Base-by-base conservation (phyloP, 2,797 vertebrate species). In the Eospalax fontanierii region DNA sequence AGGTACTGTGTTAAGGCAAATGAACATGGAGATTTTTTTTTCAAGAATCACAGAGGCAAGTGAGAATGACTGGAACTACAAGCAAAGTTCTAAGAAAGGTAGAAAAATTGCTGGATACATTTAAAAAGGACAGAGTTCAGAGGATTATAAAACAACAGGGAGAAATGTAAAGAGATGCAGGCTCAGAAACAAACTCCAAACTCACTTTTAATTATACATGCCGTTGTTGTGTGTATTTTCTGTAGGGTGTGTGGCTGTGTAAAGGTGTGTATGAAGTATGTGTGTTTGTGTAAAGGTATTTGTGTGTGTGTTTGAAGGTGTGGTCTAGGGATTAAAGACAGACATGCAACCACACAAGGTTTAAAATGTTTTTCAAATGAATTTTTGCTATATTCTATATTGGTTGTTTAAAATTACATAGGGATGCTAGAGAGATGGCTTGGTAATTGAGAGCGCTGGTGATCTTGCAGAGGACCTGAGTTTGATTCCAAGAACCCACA, bases 1-100 rank as follows among this genome's bases (percentile, higher is more conserved):
- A 95, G 63, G 57, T 50, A 61, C 43, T 85, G 43, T 85, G 84
- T 88, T 91, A 88, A 93, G n/a, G 28, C 8, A 65, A 84, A 6
- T 86, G 12, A 90, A 68, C 24, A 70, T 9, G 87, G 21, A 33
- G 65, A 70, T 28, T 85, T 66, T 70, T n/a, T 89, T 30, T 87
- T 71, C 30, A 85, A 96, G 50, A 6, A 66, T 80, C 33, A 6
- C 63, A 61, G 28, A 95, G 1, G 18, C 21, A 93, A 19, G 8
- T 68, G 19, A 11, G 78, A 80, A 92, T 54, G 33, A 59, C 38
- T 68, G 50, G 11, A 46, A 7, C 33, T 90, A 4, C 24, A 79
- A 84, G n/a, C 6, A 63, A 57, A 50, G 1, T 21, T 82, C 6
- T 70, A n/a, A 74, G 4, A 57, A n/a, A 81, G 59, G 18, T 9